These are phyloP conservation scores for Aviceda subcristata DNA, from an alignment of 2,113 vertebrate genomes.

Conservation along the genomic window DNA sequence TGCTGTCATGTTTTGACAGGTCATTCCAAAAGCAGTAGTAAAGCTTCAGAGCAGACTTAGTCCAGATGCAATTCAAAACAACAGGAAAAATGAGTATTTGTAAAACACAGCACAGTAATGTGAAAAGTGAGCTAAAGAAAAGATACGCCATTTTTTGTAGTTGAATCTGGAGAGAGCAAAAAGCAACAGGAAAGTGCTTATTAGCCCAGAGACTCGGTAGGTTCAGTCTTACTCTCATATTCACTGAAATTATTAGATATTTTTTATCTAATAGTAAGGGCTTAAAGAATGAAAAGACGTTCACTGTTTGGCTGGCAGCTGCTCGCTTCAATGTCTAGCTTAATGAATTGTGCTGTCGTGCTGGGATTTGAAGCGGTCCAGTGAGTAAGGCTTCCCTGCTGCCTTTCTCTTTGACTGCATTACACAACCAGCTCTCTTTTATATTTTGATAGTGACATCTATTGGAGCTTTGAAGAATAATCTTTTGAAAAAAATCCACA, in stretches of 20 bases:
- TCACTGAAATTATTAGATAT: neutral
- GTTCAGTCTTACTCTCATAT: neutral
- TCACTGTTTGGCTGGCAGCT: neutral
- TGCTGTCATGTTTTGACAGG: neutral
- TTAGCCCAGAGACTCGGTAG: neutral
- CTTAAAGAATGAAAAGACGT: neutral
- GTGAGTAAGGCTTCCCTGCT: constrained; percentile 5
- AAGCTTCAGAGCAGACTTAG: neutral
- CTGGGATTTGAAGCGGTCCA: neutral
- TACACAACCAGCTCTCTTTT: constrained; percentile 55
- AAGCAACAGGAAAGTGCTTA: neutral
- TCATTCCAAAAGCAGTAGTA: constrained; percentile 6
- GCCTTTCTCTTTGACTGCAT: neutral
- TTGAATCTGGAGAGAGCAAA: neutral
- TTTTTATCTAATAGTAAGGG: neutral
- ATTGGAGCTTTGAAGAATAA: constrained; percentile 72
- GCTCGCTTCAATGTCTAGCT: neutral
- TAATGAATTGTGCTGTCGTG: constrained; percentile 13
- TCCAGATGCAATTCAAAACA: neutral
- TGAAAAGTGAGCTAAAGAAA: neutral
- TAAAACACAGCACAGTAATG: neutral
- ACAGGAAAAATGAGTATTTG: neutral
- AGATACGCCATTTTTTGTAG: neutral
- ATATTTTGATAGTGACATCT: constrained; percentile 81
- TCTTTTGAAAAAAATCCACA: neutral